Evolutionary conservation across 2,113 vertebrate species (phyloP), one percentile per base, ranked within the genome.

Genomic region (Arenaria interpres): DNA sequence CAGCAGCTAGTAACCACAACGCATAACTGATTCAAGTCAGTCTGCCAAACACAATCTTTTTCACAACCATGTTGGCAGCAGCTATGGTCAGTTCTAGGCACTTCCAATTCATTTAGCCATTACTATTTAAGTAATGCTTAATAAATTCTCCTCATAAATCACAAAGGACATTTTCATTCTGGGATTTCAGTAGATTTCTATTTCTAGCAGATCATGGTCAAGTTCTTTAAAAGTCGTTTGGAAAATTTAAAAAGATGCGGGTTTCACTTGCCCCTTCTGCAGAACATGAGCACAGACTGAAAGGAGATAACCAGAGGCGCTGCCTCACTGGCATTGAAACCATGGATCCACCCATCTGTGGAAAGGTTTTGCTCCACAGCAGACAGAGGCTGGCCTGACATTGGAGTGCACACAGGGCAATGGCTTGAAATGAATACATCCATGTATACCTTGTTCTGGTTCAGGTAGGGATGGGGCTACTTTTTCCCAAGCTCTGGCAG

Each of bases 341-440:
- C 25, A 64, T 2, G 2, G 17, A 37, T 3, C 0, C 4, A 2
- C 2, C 5, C 16, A 23, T 6, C 45, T 32, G 19, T 54, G n/a
- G 50, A 76, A 68, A 46, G 18, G 2, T 5, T 81, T 71, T 51
- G 7, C 21, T 63, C 24, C 43, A 16, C 37, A 41, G 13, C 21
- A 41, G 24, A 35, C 6, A 48, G n/a, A 48, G 51, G 25, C 16
- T 72, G 30, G 13, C 7, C 57, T 82, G 30, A 39, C 56, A 59
- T 9, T 56, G 18, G 33, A 71, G 16, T 7, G 9, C n/a, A 64
- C 15, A 56, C 8, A n/a, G 25, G 41, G 32, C 37, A 14, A 45
- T 20, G 20, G 14, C 46, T 81, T 64, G 51, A 81, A 64, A 69
- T 39, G 4, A 80, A 80, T 81, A 53, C 10, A 35, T 57, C 18